Evolutionary conservation across 2,113 vertebrate species (phyloP).

Genomic region (Kobus ellipsiprymnus): DNA sequence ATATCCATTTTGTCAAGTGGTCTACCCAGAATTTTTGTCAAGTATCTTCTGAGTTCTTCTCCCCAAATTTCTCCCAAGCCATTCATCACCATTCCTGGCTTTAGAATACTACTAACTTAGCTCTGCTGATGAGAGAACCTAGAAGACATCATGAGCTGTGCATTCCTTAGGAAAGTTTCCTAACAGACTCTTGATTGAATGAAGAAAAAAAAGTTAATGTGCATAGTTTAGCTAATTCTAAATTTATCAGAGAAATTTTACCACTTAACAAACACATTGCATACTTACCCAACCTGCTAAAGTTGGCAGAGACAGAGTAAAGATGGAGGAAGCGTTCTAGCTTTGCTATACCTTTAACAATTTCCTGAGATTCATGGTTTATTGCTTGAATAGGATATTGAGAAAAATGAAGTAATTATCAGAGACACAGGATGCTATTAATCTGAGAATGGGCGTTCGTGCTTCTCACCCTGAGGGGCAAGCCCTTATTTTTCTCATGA

Average conservation of each 20-base stretch:
- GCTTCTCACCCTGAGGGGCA: not conserved
- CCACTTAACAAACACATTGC: not conserved
- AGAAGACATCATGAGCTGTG: not conserved
- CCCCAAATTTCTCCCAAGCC: not conserved
- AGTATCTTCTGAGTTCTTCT: not conserved
- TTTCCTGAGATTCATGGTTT: not conserved
- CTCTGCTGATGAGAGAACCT: not conserved
- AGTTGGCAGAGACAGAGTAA: not conserved
- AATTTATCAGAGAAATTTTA: not conserved
- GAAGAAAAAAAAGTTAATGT: not conserved
- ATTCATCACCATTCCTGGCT: not conserved
- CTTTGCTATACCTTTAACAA: not conserved
- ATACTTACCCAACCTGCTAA: not conserved
- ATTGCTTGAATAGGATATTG: not conserved
- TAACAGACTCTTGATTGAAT: not conserved
- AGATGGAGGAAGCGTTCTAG: not conserved
- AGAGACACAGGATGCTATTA: not conserved
- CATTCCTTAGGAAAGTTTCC: not conserved
- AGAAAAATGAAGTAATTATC: constrained; percentile 26
- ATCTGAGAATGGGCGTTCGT: not conserved
- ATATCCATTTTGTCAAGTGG: not conserved
- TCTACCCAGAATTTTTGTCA: not conserved
- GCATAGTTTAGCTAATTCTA: not conserved
- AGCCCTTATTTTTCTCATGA: constrained; percentile 10
- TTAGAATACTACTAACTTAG: not conserved